A percentile compares a stretch with the other conserved stretches of the same genome.
These are phyloP conservation scores for Cataglyphis livida DNA, from an alignment of 2,888 invertebrate species.

Conservation along the genomic window DNA sequence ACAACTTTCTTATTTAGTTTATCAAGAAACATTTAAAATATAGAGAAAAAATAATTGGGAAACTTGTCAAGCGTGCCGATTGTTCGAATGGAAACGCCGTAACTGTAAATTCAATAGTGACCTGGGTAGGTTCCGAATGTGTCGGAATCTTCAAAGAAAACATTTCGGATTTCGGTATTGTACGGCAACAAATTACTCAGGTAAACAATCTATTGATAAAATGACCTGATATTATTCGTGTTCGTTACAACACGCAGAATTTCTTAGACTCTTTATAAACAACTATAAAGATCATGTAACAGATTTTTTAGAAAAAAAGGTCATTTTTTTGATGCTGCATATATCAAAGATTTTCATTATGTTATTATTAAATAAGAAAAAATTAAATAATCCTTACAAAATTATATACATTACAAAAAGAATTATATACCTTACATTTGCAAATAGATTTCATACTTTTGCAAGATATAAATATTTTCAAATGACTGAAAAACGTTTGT, in stretches of 20 bases:
- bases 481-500: slow-evolving; percentile 23
- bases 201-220: slow-evolving; percentile 75
- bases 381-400: neutral
- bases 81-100: neutral
- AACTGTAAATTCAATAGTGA: neutral
- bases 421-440: neutral
- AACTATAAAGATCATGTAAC: neutral
- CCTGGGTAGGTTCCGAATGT: neutral
- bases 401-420: neutral
- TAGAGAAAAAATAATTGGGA: neutral
- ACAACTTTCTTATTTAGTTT: neutral
- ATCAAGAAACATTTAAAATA: neutral
- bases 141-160: slow-evolving; percentile 28
- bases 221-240: neutral
- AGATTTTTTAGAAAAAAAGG: neutral
- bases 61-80: neutral
- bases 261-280: neutral
- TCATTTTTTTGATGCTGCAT: neutral
- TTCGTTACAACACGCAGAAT: neutral
- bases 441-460: neutral
- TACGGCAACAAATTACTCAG: slow-evolving; percentile 82
- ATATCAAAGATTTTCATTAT: neutral
- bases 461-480: neutral
- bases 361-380: neutral
- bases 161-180: slow-evolving; percentile 75